These are phyloP conservation scores for Macrotrachela quadricornifera DNA, from an alignment of 1,140 invertebrate genomes.

Conservation along the genomic window DNA sequence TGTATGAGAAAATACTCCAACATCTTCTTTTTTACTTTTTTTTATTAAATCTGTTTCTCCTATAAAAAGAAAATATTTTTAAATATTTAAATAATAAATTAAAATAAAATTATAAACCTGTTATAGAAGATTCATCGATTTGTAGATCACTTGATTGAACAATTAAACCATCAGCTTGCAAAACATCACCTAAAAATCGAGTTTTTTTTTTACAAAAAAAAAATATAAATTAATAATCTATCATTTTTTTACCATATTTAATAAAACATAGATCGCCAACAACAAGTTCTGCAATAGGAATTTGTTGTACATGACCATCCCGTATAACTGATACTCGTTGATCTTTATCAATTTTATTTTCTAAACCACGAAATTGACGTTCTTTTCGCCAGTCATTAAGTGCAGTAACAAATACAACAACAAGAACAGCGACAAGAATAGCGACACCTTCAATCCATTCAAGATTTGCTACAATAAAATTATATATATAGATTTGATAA, in stretches of 20 bases:
- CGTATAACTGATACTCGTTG: slow-evolving; percentile 93
- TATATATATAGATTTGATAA: background rate
- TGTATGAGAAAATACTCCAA: slow-evolving; percentile 51
- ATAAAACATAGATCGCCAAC: slow-evolving; percentile 89
- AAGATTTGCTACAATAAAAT: background rate
- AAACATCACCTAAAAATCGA: slow-evolving; percentile 45
- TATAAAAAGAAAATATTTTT: too few relatives aligned
- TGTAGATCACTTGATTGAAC: slow-evolving; percentile 98
- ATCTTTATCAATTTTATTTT: slow-evolving; percentile 91
- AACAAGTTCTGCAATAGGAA: slow-evolving; percentile 85
- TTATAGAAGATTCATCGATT: slow-evolving; percentile 90
- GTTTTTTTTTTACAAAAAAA: too few relatives aligned
- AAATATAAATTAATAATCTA: too few relatives aligned
- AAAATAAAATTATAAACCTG: slow-evolving; percentile 36
- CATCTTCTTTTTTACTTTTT: slow-evolving; percentile 42
- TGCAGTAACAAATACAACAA: slow-evolving; percentile 89
- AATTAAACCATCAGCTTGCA: slow-evolving; percentile 87
- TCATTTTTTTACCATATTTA: slow-evolving; percentile 35
- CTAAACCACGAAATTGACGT: slow-evolving; percentile 80
- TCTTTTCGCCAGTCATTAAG: slow-evolving; percentile 99
- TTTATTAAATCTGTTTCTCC: slow-evolving; percentile 92
- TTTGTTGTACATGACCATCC: slow-evolving; percentile 67
- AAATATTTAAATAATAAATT: too few relatives aligned
- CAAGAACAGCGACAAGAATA: slow-evolving; percentile 86
- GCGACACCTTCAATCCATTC: slow-evolving; percentile 58